These are phyloP conservation scores for Neolamprologus fasciatus DNA, from an alignment of 2,113 vertebrate species.

Conservation along the genomic window DNA sequence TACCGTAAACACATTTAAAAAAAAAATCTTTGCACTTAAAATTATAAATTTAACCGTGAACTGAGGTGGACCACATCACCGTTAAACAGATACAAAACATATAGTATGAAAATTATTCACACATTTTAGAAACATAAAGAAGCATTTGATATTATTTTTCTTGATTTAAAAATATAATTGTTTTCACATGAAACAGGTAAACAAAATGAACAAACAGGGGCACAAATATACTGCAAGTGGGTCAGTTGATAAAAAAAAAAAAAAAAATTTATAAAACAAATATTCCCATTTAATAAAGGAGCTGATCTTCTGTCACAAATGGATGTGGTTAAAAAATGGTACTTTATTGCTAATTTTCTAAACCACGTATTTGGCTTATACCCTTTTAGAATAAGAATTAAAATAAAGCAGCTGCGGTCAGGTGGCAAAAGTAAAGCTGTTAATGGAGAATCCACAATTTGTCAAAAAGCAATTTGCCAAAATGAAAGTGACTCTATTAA, in stretches of 20 bases:
- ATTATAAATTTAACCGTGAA: neutral
- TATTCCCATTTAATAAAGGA: neutral
- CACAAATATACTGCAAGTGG: neutral
- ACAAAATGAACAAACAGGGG: fast-evolving
- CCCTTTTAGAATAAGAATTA: neutral
- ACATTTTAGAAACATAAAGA: neutral
- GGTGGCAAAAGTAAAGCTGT: neutral
- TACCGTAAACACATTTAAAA: neutral
- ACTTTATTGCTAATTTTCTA: neutral
- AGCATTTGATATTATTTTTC: neutral
- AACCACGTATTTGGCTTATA: neutral
- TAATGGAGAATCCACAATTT: neutral
- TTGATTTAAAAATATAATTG: neutral
- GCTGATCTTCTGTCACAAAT: fast-evolving
- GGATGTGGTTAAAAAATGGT: neutral
- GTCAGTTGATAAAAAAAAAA: neutral
- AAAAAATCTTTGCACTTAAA: neutral
- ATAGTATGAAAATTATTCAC: neutral
- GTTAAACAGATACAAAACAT: neutral
- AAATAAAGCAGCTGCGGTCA: neutral
- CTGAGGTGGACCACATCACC: neutral
- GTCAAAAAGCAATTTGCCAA: neutral
- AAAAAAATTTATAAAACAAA: neutral
- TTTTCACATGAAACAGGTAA: neutral
- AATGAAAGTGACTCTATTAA: neutral